phyloP scores from a whole-genome alignment of 2,113 vertebrate genomes.

The Lagopus leucura region DNA sequence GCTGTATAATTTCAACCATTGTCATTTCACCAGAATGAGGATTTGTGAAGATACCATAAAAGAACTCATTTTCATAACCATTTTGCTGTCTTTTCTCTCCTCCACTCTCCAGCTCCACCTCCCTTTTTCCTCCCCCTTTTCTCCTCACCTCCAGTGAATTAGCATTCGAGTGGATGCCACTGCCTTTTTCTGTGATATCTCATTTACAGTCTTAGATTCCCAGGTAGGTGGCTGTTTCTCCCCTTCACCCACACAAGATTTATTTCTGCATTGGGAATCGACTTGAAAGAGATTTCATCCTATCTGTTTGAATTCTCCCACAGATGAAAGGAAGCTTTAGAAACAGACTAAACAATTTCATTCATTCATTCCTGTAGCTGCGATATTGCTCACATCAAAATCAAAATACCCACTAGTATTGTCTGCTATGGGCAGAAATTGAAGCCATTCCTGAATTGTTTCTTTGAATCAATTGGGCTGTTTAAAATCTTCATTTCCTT shows the following conservation, averaged over 20 bases:
- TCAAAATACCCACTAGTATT: not conserved
- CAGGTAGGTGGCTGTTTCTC: slow-evolving; percentile 58
- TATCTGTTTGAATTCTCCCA: not conserved
- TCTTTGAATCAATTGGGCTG: not conserved
- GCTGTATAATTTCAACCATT: not conserved
- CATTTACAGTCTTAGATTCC: slow-evolving; percentile 26
- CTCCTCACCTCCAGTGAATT: not conserved
- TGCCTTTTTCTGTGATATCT: slow-evolving; percentile 1
- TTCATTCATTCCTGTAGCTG: not conserved
- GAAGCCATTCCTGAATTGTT: not conserved
- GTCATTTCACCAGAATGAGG: not conserved
- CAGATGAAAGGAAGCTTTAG: slow-evolving; percentile 38
- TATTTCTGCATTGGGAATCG: slow-evolving; percentile 28
- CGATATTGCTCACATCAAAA: not conserved
- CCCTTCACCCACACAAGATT: slow-evolving; percentile 39
- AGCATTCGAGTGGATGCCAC: not conserved
- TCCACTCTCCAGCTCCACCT: not conserved
- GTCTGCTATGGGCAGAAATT: not conserved
- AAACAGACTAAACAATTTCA: slow-evolving; percentile 20
- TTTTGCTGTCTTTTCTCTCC: not conserved
- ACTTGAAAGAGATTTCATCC: slow-evolving; percentile 44
- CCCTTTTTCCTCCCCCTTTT: not conserved
- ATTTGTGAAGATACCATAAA: not conserved
- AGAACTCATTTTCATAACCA: not conserved
- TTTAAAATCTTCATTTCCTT: not conserved